Evolutionary conservation across 2,797 vertebrate genomes (phyloP).

Genomic region (Acrocephalus scirpaceus): DNA sequence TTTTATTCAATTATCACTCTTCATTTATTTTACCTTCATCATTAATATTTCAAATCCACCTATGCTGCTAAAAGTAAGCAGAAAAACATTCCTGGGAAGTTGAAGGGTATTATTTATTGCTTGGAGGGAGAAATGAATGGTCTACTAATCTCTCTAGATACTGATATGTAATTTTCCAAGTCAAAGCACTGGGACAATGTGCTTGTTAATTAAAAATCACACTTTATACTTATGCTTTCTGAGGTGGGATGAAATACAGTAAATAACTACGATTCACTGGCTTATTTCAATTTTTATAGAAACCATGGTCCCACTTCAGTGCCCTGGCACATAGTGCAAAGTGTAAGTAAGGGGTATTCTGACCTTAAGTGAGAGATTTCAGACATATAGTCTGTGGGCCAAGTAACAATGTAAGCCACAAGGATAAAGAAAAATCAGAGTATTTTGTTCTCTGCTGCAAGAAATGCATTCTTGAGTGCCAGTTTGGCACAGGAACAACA

Average conservation of each 20-base stretch:
- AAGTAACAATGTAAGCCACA: not conserved
- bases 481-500: not conserved
- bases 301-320: slow-evolving; percentile 41
- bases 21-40: not conserved
- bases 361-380: slow-evolving; percentile 41
- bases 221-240: slow-evolving; percentile 45
- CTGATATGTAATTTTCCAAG: slow-evolving; percentile 69
- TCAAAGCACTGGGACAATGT: slow-evolving; percentile 62
- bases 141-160: slow-evolving; percentile 47
- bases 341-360: slow-evolving; percentile 37
- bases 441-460: not conserved
- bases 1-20: not conserved
- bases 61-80: not conserved
- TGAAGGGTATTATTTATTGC: slow-evolving; percentile 36
- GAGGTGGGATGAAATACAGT: slow-evolving; percentile 41
- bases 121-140: slow-evolving; percentile 31
- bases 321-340: slow-evolving; percentile 28
- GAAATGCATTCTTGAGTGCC: not conserved
- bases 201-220: slow-evolving; percentile 70
- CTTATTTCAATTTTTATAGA: slow-evolving; percentile 47
- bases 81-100: not conserved
- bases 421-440: slow-evolving; percentile 6
- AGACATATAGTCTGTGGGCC: not conserved
- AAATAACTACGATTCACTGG: slow-evolving; percentile 38
- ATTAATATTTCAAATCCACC: not conserved